Percentiles rank a stretch among this genome's conserved stretches.
Evolutionary conservation across 37 sponge, comb jelly and placozoan genomes (phyloP).

Genomic region (Hexactinellida sp.): DNA sequence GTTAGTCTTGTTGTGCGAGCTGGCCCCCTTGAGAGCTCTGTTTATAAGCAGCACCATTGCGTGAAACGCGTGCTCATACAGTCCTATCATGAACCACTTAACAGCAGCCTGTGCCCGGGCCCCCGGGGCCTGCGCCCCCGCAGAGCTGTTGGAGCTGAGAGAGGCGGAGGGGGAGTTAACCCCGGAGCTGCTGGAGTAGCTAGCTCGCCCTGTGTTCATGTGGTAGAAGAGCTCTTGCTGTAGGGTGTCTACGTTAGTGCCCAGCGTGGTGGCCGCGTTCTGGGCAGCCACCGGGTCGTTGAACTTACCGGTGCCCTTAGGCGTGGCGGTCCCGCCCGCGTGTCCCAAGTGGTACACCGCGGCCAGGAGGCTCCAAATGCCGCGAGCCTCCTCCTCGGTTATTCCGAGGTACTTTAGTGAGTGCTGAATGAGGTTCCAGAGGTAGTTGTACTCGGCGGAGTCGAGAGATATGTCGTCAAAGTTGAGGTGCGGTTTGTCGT

Average conservation of each 20-base stretch:
- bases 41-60: constrained; percentile 87
- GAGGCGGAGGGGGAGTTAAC: constrained; percentile 29
- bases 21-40: constrained; percentile 32
- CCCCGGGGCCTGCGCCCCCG: constrained; percentile 6
- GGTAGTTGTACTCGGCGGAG: constrained; percentile 45
- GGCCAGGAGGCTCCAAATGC: constrained; percentile 86
- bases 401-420: constrained; percentile 52
- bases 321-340: constrained; percentile 65
- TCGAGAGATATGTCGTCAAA: constrained; percentile 31
- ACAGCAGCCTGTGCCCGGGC: constrained; percentile 19
- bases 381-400: constrained; percentile 70
- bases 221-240: constrained; percentile 63
- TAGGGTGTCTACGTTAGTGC: constrained; percentile 72
- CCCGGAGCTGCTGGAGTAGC: constrained; percentile 26
- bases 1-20: constrained; percentile 26
- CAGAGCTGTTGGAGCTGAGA: constrained; percentile 19
- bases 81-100: constrained; percentile 53
- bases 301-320: constrained; percentile 61
- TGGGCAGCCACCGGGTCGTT: constrained; percentile 85
- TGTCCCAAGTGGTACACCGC: constrained; percentile 90
- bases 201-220: neutral
- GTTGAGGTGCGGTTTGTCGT: constrained; percentile 33
- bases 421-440: constrained; percentile 72
- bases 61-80: constrained; percentile 85
- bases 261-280: constrained; percentile 84